phyloP scores from a whole-genome alignment of 2,113 vertebrate species.

The Peromyscus maniculatus region DNA sequence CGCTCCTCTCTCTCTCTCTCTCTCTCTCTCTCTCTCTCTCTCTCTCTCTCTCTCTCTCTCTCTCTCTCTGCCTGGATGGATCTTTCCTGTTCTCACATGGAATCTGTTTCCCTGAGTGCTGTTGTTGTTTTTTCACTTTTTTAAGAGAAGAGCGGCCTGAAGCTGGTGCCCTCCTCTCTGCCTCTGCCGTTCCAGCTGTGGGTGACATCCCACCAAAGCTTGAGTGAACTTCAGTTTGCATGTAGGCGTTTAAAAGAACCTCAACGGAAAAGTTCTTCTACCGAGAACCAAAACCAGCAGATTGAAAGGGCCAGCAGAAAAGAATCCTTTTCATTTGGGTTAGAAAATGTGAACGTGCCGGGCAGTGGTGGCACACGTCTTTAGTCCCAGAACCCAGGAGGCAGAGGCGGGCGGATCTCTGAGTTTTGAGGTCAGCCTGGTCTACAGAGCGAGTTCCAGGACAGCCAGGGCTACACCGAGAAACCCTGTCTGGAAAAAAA shows the following conservation, averaged over 20 bases:
- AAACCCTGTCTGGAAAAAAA: neutral
- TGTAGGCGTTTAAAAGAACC: constrained; percentile 80
- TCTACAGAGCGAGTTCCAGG: neutral
- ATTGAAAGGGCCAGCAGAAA: constrained; percentile 68
- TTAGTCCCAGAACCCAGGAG: neutral
- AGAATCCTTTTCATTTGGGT: constrained; percentile 64
- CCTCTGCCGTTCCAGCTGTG: constrained; percentile 71
- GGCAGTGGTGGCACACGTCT: neutral
- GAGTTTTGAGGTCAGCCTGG: neutral
- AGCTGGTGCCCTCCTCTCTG: constrained; percentile 47
- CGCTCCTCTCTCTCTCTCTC: neutral
- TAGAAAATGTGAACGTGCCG: constrained; percentile 50
- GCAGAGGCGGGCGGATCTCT: neutral
- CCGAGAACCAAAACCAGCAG: constrained; percentile 70
- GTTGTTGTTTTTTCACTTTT: constrained; percentile 23
- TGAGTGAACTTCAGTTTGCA: constrained; percentile 73
- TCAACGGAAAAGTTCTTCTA: constrained; percentile 79
- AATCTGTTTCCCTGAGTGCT: neutral
- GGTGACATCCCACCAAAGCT: constrained; percentile 78
- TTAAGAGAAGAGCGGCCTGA: constrained; percentile 80
- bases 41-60: neutral
- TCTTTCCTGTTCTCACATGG: constrained; percentile 53
- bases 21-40: neutral
- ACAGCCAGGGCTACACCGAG: neutral
- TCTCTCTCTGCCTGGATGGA: neutral